These are phyloP conservation scores for Cremastobaeus sp. DNA, from an alignment of 2,888 invertebrate species.

Conservation along the genomic window DNA sequence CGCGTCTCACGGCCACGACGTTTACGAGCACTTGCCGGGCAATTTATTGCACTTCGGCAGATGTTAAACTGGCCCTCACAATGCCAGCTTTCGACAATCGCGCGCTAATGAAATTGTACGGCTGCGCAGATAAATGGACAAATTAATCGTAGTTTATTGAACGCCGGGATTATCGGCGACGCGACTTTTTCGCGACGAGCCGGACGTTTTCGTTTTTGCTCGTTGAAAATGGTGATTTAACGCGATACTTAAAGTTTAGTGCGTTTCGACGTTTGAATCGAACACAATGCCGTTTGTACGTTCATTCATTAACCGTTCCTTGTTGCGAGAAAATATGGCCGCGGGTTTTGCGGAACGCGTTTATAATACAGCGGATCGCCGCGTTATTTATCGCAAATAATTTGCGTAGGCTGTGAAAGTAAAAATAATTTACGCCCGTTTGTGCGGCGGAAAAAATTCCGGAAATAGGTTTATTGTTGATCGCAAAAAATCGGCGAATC, in stretches of 20 bases:
- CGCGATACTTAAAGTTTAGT: conserved; percentile 2
- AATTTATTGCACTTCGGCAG: conserved; percentile 35
- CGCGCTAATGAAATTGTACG: conserved; percentile 31
- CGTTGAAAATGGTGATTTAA: too few relatives aligned
- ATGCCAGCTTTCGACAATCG: conserved; percentile 34
- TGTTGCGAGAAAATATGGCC: conserved; percentile 23
- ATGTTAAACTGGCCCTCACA: conserved; percentile 26
- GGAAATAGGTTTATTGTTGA: conserved; percentile 20
- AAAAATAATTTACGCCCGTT: conserved; percentile 29
- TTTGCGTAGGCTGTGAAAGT: conserved; percentile 26
- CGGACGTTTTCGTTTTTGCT: too few relatives aligned
- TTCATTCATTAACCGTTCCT: conserved; percentile 19
- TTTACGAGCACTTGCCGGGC: conserved; percentile 21
- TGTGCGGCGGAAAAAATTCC: conserved; percentile 6
- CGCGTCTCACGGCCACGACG: conserved; percentile 41
- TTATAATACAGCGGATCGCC: conserved; percentile 12
- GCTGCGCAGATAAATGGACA: too few relatives aligned
- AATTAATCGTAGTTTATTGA: conserved; percentile 1
- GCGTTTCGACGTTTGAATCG: conserved; percentile 15
- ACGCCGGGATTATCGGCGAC: too few relatives aligned
- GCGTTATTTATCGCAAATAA: conserved; percentile 36
- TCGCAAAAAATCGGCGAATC: too few relatives aligned
- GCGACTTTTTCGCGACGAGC: too few relatives aligned
- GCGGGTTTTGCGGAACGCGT: conserved; percentile 21
- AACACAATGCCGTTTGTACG: conserved; percentile 15